Evolutionary conservation across 2,113 vertebrate genomes (phyloP).

Genomic region (Cranoglanis bouderius): DNA sequence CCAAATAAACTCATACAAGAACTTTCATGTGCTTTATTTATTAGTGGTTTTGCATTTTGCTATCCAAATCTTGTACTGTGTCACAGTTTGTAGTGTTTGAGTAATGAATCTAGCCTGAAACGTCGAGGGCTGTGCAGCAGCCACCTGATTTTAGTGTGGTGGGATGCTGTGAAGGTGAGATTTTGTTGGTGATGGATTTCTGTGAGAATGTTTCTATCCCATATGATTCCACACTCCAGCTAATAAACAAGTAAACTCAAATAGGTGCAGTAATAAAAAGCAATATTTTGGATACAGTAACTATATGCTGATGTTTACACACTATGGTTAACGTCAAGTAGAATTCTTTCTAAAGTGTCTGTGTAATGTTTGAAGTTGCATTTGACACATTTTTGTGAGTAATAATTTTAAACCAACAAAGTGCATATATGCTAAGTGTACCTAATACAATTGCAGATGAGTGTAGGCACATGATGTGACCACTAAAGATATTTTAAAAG

Average conservation of each 20-base stretch:
- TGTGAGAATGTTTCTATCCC: neutral
- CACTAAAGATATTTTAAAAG: neutral
- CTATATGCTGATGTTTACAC: neutral
- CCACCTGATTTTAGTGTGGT: neutral
- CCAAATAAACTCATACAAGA: conserved; percentile 62
- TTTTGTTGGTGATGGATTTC: neutral
- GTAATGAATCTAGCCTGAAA: neutral
- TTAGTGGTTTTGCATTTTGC: neutral
- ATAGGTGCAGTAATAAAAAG: neutral
- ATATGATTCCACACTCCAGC: neutral
- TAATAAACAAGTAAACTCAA: neutral
- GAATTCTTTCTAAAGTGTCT: neutral
- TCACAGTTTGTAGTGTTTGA: neutral
- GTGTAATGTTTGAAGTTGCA: neutral
- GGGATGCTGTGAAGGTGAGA: neutral
- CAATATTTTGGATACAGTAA: neutral
- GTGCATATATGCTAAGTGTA: neutral
- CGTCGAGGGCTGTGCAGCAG: neutral
- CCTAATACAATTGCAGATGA: neutral
- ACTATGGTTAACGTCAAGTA: neutral
- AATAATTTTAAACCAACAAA: neutral
- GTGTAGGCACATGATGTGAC: neutral
- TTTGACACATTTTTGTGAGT: neutral
- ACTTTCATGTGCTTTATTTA: neutral
- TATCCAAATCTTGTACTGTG: neutral